These are phyloP conservation scores for Silurus asotus DNA, from an alignment of 2,113 vertebrate genomes.

Conservation along the genomic window DNA sequence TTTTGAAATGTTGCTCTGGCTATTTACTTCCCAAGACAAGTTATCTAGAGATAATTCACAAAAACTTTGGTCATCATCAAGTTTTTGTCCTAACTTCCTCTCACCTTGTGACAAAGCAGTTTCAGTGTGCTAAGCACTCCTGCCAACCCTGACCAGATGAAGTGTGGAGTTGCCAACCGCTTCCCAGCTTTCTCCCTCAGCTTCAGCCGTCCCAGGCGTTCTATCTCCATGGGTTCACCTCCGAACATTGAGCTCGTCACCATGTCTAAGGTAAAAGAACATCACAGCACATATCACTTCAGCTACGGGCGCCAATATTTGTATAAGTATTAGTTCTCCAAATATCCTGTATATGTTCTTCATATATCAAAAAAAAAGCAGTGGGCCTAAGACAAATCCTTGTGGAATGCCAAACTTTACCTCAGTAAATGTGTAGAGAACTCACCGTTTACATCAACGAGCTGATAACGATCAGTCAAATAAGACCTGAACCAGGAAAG, in stretches of 20 bases:
- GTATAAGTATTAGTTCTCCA: neutral
- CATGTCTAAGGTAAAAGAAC: constrained; percentile 68
- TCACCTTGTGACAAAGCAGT: neutral
- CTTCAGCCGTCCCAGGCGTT: constrained; percentile 41
- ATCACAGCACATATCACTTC: constrained; percentile 54
- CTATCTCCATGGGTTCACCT: constrained; percentile 18
- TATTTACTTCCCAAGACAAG: no score
- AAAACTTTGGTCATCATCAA: neutral
- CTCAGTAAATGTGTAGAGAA: no score
- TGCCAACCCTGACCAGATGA: constrained; percentile 62
- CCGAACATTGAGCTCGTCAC: constrained; percentile 63
- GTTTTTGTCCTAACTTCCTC: neutral
- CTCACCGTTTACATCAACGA: no score
- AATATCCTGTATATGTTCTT: neutral
- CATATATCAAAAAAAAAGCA: neutral
- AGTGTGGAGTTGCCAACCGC: constrained; percentile 49
- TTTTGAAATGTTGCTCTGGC: no score
- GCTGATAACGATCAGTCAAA: no score
- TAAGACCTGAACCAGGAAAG: no score
- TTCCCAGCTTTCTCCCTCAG: constrained; percentile 45
- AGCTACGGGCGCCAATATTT: neutral
- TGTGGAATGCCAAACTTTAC: no score
- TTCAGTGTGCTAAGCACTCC: constrained; percentile 53
- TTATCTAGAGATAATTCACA: neutral
- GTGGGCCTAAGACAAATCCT: no score